Evolutionary conservation across 2,888 invertebrate species (phyloP).

Genomic region (Watsonalla cultraria): DNA sequence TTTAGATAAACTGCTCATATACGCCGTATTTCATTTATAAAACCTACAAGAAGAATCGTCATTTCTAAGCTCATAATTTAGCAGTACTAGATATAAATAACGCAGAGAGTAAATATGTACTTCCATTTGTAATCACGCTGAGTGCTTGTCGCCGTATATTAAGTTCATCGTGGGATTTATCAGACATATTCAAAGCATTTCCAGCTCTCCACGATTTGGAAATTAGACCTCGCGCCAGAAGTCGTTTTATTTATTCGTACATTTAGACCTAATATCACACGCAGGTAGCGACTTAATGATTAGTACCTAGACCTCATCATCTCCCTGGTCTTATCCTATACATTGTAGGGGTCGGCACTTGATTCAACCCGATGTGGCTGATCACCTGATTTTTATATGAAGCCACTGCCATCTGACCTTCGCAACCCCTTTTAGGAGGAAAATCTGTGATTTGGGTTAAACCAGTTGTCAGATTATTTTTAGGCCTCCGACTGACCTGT

Average conservation of each 20-base stretch:
- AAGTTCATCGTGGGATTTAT: slow-evolving; percentile 53
- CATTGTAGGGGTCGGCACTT: too few relatives aligned
- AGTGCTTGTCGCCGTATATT: slow-evolving; percentile 73
- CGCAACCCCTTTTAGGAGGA: too few relatives aligned
- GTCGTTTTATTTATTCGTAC: slow-evolving; percentile 19
- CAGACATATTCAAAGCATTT: slow-evolving; percentile 40
- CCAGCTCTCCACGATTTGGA: slow-evolving; percentile 25
- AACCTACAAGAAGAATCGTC: background rate
- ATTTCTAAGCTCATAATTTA: background rate
- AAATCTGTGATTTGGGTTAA: too few relatives aligned
- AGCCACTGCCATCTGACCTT: too few relatives aligned
- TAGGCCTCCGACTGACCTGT: too few relatives aligned
- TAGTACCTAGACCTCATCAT: too few relatives aligned
- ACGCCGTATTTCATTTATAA: background rate
- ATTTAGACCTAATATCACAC: slow-evolving; percentile 7
- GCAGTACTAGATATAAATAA: slow-evolving; percentile 5
- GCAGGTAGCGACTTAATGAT: background rate
- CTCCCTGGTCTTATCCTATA: too few relatives aligned
- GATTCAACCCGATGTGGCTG: too few relatives aligned
- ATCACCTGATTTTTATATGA: too few relatives aligned
- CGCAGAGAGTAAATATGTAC: slow-evolving; percentile 17
- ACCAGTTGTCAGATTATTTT: too few relatives aligned
- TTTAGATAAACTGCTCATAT: too few relatives aligned
- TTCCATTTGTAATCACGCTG: slow-evolving; percentile 56
- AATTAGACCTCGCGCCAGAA: slow-evolving; percentile 29